Conservation (phyloP, 2,113 vertebrate genomes). For the Campylomormyrus tamandua region DNA sequence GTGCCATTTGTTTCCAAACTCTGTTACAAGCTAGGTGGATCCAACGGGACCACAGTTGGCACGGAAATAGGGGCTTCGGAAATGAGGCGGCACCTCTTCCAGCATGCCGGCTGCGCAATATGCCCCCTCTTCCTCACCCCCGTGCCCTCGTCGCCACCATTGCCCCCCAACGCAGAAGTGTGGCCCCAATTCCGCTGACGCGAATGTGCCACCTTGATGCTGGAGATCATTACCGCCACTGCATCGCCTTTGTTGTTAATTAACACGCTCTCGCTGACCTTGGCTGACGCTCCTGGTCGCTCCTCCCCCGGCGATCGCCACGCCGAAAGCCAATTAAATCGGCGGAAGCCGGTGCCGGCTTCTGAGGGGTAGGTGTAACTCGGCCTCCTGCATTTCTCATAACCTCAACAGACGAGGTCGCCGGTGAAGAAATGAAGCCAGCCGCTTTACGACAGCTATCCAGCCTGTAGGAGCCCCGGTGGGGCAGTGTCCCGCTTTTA, state of each 20-base stretch:
- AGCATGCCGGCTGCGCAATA: not conserved
- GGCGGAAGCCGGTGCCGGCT: not conserved
- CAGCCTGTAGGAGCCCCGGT: not conserved
- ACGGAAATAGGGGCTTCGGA: not conserved
- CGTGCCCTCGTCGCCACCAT: not conserved
- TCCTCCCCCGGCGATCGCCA: conserved; percentile 64
- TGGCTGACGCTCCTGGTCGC: conserved; percentile 77
- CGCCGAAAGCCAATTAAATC: conserved; percentile 44
- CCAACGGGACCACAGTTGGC: not conserved
- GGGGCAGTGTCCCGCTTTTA: not conserved
- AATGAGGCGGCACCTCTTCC: not conserved
- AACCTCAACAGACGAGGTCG: not conserved
- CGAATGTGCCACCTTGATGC: conserved; percentile 75
- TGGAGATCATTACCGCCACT: conserved; percentile 79
- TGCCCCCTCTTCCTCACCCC: not conserved
- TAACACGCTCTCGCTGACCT: conserved; percentile 78
- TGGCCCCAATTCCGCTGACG: conserved; percentile 54
- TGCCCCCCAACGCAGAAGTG: conserved; percentile 33
- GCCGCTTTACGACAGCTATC: conserved; percentile 21
- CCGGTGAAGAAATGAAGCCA: conserved; percentile 46
- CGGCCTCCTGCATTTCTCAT: not conserved
- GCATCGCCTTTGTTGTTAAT: conserved; percentile 81
- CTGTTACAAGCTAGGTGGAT: not conserved
- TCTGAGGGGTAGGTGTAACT: not conserved
- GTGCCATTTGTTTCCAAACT: not conserved